These are phyloP conservation scores for Corythornis cristatus DNA, from an alignment of 2,113 vertebrate genomes.

Conservation along the genomic window DNA sequence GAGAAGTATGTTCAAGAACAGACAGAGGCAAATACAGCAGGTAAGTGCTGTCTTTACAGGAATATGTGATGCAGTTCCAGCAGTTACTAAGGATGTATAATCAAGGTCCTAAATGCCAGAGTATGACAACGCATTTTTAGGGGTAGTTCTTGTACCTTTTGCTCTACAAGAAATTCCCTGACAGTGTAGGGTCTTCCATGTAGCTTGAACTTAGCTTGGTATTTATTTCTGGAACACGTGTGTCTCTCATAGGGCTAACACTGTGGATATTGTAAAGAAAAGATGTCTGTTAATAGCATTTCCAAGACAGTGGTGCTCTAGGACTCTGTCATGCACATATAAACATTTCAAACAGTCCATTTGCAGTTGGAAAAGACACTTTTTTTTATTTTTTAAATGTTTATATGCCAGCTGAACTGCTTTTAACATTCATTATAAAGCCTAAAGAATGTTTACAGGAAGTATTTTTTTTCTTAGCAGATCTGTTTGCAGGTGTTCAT, in stretches of 20 bases:
- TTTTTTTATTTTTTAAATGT: neutral
- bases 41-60: slow-evolving; percentile 51
- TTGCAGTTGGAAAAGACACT: neutral
- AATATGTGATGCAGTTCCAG: neutral
- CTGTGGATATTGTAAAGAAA: neutral
- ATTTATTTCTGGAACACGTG: neutral
- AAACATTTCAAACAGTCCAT: neutral
- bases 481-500: neutral
- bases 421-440: neutral
- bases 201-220: neutral
- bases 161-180: neutral
- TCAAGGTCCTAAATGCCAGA: neutral
- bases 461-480: neutral
- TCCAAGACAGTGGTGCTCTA: neutral
- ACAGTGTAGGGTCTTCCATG: neutral
- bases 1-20: slow-evolving; percentile 87
- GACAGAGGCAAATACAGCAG: slow-evolving; percentile 62
- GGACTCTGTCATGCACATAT: neutral
- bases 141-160: neutral
- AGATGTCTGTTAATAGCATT: neutral
- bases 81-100: neutral
- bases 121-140: neutral
- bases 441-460: neutral
- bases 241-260: neutral
- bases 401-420: neutral